These are phyloP conservation scores for Bufotes viridis DNA, from an alignment of 2,797 vertebrate genomes.

Conservation along the genomic window DNA sequence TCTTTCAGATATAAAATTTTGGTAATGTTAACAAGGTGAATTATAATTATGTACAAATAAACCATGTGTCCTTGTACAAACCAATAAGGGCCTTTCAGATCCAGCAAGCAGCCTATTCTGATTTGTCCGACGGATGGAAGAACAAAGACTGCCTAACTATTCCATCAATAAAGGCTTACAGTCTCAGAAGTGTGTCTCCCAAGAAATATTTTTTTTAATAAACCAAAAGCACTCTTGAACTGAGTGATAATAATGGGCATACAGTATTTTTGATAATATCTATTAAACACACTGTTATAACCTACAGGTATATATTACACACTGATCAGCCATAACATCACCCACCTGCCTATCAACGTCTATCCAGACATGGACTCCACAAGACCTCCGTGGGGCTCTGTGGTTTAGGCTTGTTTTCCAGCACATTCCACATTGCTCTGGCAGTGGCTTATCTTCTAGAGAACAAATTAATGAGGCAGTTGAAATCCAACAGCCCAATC, in stretches of 20 bases:
- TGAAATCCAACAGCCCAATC: too few relatives aligned
- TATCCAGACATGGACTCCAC: too few relatives aligned
- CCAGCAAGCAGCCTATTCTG: not conserved
- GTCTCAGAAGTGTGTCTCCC: not conserved
- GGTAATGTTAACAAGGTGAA: not conserved
- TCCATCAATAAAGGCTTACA: constrained; percentile 9
- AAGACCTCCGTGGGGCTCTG: too few relatives aligned
- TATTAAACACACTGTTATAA: too few relatives aligned
- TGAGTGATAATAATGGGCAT: not conserved
- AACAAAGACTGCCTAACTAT: constrained; percentile 11
- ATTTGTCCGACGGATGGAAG: not conserved
- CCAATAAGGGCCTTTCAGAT: not conserved
- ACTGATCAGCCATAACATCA: too few relatives aligned
- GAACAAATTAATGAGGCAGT: too few relatives aligned
- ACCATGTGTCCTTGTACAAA: not conserved
- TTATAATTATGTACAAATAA: not conserved
- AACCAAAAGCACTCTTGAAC: not conserved
- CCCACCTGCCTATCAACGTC: too few relatives aligned
- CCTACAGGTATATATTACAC: too few relatives aligned
- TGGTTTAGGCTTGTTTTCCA: too few relatives aligned
- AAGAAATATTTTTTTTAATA: not conserved
- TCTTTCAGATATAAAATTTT: not conserved
- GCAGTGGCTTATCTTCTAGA: too few relatives aligned
- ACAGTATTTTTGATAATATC: not conserved
- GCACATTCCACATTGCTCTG: too few relatives aligned